Base-by-base conservation (phyloP, 2,113 vertebrate genomes). In the Microcebus jonahi region DNA sequence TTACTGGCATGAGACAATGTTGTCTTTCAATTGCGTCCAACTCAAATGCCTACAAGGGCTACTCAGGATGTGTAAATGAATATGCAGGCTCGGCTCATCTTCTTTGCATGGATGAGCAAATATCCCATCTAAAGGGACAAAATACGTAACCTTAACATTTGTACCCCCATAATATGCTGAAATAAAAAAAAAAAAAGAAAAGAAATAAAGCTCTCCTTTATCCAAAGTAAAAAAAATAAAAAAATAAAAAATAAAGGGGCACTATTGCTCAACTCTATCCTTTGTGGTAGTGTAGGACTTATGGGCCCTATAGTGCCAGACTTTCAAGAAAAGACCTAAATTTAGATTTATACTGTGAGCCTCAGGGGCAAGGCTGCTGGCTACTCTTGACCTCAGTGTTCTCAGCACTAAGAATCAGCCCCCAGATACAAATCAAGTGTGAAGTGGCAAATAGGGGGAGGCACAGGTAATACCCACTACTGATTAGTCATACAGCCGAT, bases 391-490 rank as follows among this genome's bases (percentile, higher is more conserved):
- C 18, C 13, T 75, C 7, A 20, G 13, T 29, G 8, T 81, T 89
- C 59, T 95, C 55, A 57, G 50, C 48, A 77, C 27, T 27, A 45
- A 77, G 42, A 94, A 31, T 83, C 12, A 53, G 6, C 3, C 11
- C n/a, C 0, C 0, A 29, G 0, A 11, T 42, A 0, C 14, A 90
- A 63, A 15, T n/a, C 25, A 82, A 57, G 5, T 17, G 2, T 34
- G 13, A 63, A 86, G 18, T 71, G 36, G 10, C 9, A 73, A 79
- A 96, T 65, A 27, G 9, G 11, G 21, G 39, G 17, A 88, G 27
- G 36, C 20, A 4, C 7, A 50, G 21, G n/a, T 7, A 70, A 29
- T 36, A 48, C 0, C 39, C 1, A 7, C 8, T 27, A 36, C 0
- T 73, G 21, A 45, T 53, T n/a, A 81, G 6, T 59, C 57, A 31